Evolutionary conservation across 2,797 vertebrate species (phyloP), one percentile per base, ranked within the genome.

Genomic region (Psittacula echo): DNA sequence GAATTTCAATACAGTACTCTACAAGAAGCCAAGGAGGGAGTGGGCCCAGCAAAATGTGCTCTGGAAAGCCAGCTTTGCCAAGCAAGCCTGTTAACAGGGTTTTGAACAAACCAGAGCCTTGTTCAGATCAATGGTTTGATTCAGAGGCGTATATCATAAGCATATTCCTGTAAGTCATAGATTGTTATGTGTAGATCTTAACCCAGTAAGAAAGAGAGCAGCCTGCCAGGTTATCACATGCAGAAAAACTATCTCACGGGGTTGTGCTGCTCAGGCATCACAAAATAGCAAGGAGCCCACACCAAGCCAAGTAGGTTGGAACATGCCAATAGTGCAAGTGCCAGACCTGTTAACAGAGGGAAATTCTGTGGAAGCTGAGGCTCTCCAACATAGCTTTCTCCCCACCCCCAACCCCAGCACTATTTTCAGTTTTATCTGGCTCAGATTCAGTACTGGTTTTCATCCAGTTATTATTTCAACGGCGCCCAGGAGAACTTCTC

Each of bases 271-370:
- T 88, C 60, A 87, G 76, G 89, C 93, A 97, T 13, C 3, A 39
- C 70, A 82, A 93, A 84, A 45, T 13, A 73, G 71, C 0, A 4
- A 96, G 64, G 8, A 93, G 37, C 47, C 79, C 67, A 14, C 51
- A 34, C n/a, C 30, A 41, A 90, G 91, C 95, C 96, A 94, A 91
- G 51, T 39, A 61, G 14, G 56, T 56, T 94, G 91, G 95, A 95
- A 72, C 60, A 10, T 4, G 47, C 42, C 0, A 6, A 73, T 14
- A 90, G 30, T 1, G 0, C 62, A 30, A 94, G 82, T 62, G 93
- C 95, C 94, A 96, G 73, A 94, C 41, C 32, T 90, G 73, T 64
- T 61, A 54, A 76, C 26, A 34, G 62, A 64, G 70, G 41, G 56
- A 89, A 93, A 26, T 75, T 89, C 84, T 58, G 39, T 53, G 34